phyloP scores from a whole-genome alignment of 2,888 invertebrate genomes.

The Euzophera pinguis region DNA sequence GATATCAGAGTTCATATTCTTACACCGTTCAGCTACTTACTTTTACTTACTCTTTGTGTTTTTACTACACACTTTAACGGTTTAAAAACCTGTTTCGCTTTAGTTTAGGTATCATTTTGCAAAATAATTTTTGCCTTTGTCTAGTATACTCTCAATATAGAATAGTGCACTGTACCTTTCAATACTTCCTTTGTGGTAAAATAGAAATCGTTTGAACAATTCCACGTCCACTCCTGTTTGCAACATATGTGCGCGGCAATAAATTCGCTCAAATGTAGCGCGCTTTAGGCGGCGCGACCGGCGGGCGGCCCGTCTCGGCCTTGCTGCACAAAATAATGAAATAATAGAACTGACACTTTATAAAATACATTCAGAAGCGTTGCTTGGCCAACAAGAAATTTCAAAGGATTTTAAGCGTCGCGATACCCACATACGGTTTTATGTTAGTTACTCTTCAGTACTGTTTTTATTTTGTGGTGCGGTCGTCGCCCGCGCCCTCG shows the following conservation, averaged over 20 bases:
- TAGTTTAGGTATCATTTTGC: no score
- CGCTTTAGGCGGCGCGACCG: constrained; percentile 2
- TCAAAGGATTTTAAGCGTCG: no score
- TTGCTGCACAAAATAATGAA: background rate
- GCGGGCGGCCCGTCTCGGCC: constrained; percentile 6
- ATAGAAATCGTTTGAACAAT: background rate
- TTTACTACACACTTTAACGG: no score
- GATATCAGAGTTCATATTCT: no score
- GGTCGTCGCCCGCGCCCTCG: constrained; percentile 34
- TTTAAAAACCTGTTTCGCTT: no score
- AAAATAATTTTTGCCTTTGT: no score
- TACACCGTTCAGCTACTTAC: no score
- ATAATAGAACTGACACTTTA: background rate
- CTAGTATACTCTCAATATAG: no score
- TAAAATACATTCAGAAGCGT: no score
- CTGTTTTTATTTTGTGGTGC: constrained; percentile 21
- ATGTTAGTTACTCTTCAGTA: background rate
- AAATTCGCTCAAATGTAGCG: constrained; percentile 8
- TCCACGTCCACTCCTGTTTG: constrained; percentile 2
- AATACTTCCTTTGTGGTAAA: background rate
- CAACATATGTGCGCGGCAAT: constrained; percentile 10
- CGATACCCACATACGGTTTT: no score
- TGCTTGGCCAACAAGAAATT: no score
- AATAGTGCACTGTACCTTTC: background rate
- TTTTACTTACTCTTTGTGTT: no score